Conservation (phyloP, 2,113 vertebrate genomes). For the Engystomops pustulosus region DNA sequence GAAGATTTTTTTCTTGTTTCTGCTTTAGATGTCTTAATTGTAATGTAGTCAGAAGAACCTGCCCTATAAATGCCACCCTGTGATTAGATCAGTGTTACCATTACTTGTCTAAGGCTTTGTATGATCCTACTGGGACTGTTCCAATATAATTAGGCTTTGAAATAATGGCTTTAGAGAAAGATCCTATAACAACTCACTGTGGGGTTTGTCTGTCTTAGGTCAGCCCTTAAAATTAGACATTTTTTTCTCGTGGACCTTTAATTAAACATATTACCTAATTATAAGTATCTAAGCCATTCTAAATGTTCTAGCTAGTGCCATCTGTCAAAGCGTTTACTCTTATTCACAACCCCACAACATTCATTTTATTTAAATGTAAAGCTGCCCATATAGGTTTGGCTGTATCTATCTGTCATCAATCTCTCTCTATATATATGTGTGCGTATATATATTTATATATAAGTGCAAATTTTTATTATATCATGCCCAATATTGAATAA, state of each 20-base stretch:
- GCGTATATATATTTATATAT: neutral
- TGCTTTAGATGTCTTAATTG: slow-evolving; percentile 27
- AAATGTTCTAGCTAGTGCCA: slow-evolving; percentile 4
- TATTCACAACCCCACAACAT: neutral
- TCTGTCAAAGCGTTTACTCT: slow-evolving; percentile 22
- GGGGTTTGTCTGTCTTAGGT: slow-evolving; percentile 49
- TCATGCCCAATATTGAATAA: too few species aligned
- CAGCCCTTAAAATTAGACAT: slow-evolving; percentile 43
- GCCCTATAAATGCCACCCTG: slow-evolving; percentile 27
- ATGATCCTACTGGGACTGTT: slow-evolving; percentile 26
- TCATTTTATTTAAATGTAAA: neutral
- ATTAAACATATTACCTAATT: slow-evolving; percentile 54
- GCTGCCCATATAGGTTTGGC: neutral
- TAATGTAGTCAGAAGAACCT: slow-evolving; percentile 21
- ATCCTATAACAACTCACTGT: slow-evolving; percentile 53
- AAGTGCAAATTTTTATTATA: neutral
- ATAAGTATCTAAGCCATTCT: slow-evolving; percentile 20
- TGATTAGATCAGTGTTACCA: slow-evolving; percentile 42
- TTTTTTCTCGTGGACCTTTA: slow-evolving; percentile 46
- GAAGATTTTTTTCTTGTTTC: slow-evolving; percentile 1
- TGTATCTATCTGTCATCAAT: neutral
- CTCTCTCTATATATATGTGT: neutral
- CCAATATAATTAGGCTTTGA: slow-evolving; percentile 56
- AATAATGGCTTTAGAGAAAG: slow-evolving; percentile 40
- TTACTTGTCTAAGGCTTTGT: slow-evolving; percentile 35